A percentile compares a stretch with the other conserved stretches of the same genome.
Conservation (phyloP, 1,140 invertebrate genomes). For the Ectropis grisescens region DNA sequence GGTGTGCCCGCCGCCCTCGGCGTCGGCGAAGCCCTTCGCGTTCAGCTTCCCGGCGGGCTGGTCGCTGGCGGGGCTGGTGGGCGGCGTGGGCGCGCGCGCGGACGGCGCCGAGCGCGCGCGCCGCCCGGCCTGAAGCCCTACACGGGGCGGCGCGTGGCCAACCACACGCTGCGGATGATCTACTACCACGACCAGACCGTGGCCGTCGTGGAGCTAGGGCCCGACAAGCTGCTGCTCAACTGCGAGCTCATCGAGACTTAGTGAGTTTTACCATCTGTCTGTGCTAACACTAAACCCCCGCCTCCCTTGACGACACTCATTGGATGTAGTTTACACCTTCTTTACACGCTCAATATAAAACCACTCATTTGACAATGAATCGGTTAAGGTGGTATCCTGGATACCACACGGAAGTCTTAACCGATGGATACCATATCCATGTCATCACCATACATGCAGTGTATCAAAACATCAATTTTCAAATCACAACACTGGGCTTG, state of each 20-base stretch:
- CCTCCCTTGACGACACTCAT: too few relatives aligned
- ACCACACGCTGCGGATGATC: constrained; percentile 77
- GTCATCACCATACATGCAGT: too few relatives aligned
- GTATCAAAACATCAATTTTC: too few relatives aligned
- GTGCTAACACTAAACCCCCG: too few relatives aligned
- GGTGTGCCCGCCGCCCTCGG: constrained; percentile 47
- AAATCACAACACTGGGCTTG: too few relatives aligned
- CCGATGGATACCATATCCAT: too few relatives aligned
- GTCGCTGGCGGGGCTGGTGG: constrained; percentile 53
- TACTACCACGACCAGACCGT: constrained; percentile 86
- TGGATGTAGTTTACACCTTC: too few relatives aligned
- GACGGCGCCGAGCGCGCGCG: constrained; percentile 30
- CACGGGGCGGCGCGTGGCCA: constrained; percentile 72
- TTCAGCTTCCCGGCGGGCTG: constrained; percentile 63
- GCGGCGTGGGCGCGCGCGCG: constrained; percentile 34
- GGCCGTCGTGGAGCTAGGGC: constrained; percentile 80
- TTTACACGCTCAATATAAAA: too few relatives aligned
- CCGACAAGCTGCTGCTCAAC: constrained; percentile 75
- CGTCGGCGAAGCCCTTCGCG: constrained; percentile 64
- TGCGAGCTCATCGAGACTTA: constrained; percentile 89
- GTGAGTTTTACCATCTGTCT: too few relatives aligned
- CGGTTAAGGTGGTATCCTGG: too few relatives aligned
- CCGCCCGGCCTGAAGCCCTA: constrained; percentile 64
- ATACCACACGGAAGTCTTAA: too few relatives aligned
- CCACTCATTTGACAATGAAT: too few relatives aligned